Base-by-base conservation (phyloP, 1,140 invertebrate species). In the Rhopalosiphum padi region DNA sequence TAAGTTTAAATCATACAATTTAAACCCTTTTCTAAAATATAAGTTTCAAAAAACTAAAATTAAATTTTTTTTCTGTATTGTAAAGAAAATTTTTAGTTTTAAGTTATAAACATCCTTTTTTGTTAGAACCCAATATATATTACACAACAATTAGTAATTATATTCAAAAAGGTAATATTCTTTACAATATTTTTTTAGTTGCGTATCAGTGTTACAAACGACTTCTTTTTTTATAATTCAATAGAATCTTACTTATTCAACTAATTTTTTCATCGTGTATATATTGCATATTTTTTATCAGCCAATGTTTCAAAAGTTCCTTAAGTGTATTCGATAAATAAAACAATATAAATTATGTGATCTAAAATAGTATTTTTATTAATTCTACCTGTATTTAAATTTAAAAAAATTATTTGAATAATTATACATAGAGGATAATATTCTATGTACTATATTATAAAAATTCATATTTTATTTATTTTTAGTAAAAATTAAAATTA, bases 231-330 rank as follows among this genome's bases (percentile, higher is more conserved):
- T 87, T 87, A 87, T n/a, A 87, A 87, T 48, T 48, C 43, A n/a
- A 53, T 22, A 37, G 48, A 37, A 22, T 9, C n/a, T n/a, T 88
- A 51, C n/a, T n/a, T 88, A 51, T 88, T 88, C 46, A 3, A 37
- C 6, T 35, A n/a, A 51, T 88, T 37, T 11, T 7, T 25, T 25
- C 43, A 46, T n/a, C 43, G 15, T 51, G 18, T 51, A 35, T 88
- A 51, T 22, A 30, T 15, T 30, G 35, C 22, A 2, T 37, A 37
- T 55, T 41, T 23, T 60, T 90, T 43, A 37, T 90, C 88, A 25
- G 35, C 51, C 30, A 60, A 90, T 43, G 35, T 90, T 90, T 88
- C 87, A 41, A 60, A 90, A 90, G 23, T 60, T 41, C 25, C 41
- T 43, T 53, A 30, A 60, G 53, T 25, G 37, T 43, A 60, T 60